phyloP scores from a whole-genome alignment of 2,113 vertebrate genomes.

The Marcusenius ussheri region DNA sequence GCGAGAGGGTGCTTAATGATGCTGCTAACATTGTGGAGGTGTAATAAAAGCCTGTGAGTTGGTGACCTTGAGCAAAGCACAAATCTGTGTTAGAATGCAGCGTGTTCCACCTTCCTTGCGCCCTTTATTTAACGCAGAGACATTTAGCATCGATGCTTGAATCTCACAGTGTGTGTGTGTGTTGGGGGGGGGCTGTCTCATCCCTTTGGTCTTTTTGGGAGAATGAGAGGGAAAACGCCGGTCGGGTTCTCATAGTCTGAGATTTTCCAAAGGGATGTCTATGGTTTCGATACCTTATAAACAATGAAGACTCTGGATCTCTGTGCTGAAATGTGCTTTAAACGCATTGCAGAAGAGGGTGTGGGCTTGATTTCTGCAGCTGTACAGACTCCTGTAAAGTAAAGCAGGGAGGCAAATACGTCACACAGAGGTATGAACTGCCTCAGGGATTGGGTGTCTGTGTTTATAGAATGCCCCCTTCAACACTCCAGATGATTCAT shows the following conservation, averaged over 20 bases:
- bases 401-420: background rate
- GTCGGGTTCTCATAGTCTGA: background rate
- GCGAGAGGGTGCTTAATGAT: constrained; percentile 31
- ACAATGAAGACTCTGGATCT: background rate
- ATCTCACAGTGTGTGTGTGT: constrained; percentile 1
- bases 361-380: background rate
- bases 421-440: background rate
- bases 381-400: background rate
- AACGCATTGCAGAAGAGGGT: background rate
- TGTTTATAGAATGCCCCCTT: background rate
- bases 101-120: background rate
- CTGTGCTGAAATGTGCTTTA: background rate
- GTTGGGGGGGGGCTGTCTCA: background rate
- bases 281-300: background rate
- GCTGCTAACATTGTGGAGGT: constrained; percentile 36
- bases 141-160: constrained; percentile 19
- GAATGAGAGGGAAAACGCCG: background rate
- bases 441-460: background rate
- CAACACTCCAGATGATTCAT: background rate
- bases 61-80: constrained; percentile 15
- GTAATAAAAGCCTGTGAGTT: constrained; percentile 25
- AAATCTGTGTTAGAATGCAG: constrained; percentile 5
- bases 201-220: background rate
- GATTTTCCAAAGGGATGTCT: background rate
- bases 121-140: constrained; percentile 9